Base-by-base conservation (phyloP, 92 coral and sea anemone genomes). In the Palythoa heliodiscus region DNA sequence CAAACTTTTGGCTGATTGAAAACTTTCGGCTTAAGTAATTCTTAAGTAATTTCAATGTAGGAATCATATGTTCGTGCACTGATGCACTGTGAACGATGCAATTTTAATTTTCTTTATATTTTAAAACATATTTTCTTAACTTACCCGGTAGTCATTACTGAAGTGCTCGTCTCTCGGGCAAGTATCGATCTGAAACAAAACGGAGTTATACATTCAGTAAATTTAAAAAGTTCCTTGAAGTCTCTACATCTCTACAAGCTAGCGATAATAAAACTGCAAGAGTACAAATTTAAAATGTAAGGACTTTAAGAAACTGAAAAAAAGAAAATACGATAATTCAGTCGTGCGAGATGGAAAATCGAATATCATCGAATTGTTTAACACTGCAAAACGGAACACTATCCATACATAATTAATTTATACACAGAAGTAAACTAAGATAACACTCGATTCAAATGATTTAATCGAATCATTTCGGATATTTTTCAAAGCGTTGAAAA, bases 91-190 rank as follows among this genome's bases (percentile, higher is more conserved):
- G 50, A 43, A 43, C 9, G 50, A 1, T 43, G 9, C 50, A 5
- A 43, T 43, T 43, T 43, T 8, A 43, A 43, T 3, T 43, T 43
- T 43, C 50, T 43, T 8, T 43, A 43, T 5, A 43, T 43, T 43
- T 43, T 43, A 8, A 43, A 43, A 43, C 7, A 48, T 23, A 14
- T 10, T 19, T 23, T 47, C 5, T 15, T 6, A 16, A 77, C 83
- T 12, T 78, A 94, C 98, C 98, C 88, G 94, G 90, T 96, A 94
- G 78, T 96, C 98, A 58, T 96, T 96, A 87, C 98, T 96, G 87
- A 96, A 96, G 70, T 91, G 92, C 61, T 96, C 98, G 64, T 96
- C 98, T 37, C 91, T 85, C 11, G 98, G 98, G 66, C 95, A 96
- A 52, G 88, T 96, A 85, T 89, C 98, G 82, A 96, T 84, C 98